Conservation (phyloP, 2,113 vertebrate genomes). For the Eretmodus cyanostictus region DNA sequence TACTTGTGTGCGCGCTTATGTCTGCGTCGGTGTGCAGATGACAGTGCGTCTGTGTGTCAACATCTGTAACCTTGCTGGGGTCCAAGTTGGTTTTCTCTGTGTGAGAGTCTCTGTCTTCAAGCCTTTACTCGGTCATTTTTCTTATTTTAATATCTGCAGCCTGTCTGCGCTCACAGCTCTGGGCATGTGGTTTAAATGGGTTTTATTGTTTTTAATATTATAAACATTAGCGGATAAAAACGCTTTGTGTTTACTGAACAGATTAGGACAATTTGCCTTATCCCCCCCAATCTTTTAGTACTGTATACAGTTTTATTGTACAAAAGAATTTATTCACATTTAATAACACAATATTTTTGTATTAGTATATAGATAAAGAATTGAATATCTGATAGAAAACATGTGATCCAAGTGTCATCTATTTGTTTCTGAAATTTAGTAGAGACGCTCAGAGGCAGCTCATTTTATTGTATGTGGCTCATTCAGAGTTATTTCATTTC, state of each 20-base stretch:
- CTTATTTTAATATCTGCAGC: neutral
- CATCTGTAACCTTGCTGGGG: conserved; percentile 1
- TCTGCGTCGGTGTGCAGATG: neutral
- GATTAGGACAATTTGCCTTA: neutral
- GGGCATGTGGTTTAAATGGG: neutral
- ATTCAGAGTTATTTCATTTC: neutral
- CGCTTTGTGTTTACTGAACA: neutral
- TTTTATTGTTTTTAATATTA: neutral
- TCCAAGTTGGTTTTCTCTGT: neutral
- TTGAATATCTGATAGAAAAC: neutral
- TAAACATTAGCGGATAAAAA: neutral
- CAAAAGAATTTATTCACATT: neutral
- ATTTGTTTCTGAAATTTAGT: neutral
- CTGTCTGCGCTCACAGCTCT: neutral
- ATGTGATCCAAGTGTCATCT: neutral
- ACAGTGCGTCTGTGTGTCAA: neutral
- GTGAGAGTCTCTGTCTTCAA: neutral
- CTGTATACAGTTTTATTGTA: neutral
- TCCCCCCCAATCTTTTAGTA: neutral
- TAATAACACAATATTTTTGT: neutral
- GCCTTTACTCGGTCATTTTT: neutral
- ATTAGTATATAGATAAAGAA: neutral
- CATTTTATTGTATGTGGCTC: neutral
- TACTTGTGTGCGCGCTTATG: neutral
- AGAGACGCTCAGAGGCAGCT: neutral